Evolutionary conservation across 2,797 vertebrate genomes (phyloP).

Genomic region (Mastacembelus armatus): DNA sequence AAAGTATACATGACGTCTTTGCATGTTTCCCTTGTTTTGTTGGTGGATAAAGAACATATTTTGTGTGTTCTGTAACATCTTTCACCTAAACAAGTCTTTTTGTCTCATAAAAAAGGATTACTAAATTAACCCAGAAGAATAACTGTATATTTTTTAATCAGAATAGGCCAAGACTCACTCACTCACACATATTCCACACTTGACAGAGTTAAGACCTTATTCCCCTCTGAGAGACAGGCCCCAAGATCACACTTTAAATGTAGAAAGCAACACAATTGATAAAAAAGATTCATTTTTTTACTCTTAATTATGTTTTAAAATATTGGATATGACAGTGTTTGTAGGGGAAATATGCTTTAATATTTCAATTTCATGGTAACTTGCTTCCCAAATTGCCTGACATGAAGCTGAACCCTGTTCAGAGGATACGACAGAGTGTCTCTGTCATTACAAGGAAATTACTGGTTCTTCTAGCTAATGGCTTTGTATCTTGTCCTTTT

Average conservation of each 20-base stretch:
- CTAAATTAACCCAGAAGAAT: too few relatives aligned
- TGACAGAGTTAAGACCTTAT: not conserved
- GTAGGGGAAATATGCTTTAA: conserved; percentile 36
- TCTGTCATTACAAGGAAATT: not conserved
- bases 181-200: not conserved
- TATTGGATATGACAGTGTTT: conserved; percentile 30
- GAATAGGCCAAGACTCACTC: too few relatives aligned
- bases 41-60: not conserved
- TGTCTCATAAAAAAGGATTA: too few relatives aligned
- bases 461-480: not conserved
- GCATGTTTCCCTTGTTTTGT: not conserved
- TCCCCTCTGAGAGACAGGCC: too few relatives aligned
- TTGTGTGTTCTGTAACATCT: too few relatives aligned
- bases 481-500: not conserved
- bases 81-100: too few relatives aligned
- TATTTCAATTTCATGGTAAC: conserved; percentile 42
- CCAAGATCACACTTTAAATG: conserved; percentile 32
- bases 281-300: conserved; percentile 51
- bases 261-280: conserved; percentile 43
- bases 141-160: too few relatives aligned
- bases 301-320: conserved; percentile 48
- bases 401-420: conserved; percentile 16
- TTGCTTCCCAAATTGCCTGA: conserved; percentile 20
- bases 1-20: not conserved
- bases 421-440: not conserved